Evolutionary conservation across 2,797 vertebrate species (phyloP).

Genomic region (Todus mexicanus): DNA sequence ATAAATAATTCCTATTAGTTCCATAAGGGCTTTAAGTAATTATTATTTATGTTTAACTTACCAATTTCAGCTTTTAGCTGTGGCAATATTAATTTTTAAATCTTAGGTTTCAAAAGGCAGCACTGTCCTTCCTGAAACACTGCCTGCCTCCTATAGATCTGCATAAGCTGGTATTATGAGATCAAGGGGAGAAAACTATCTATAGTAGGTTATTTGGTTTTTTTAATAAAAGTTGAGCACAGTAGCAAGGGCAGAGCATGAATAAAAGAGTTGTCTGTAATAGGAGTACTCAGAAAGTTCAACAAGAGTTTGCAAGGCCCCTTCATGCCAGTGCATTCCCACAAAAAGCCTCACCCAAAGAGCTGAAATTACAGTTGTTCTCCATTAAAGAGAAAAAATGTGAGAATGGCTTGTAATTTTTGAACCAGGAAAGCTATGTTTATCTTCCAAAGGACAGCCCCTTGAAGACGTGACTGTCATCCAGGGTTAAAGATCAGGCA

Average conservation of each 20-base stretch:
- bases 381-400: neutral
- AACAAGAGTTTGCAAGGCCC: neutral
- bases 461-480: neutral
- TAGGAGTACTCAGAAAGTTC: neutral
- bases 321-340: neutral
- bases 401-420: slow-evolving; percentile 23
- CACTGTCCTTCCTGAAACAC: neutral
- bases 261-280: neutral
- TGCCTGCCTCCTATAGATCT: neutral
- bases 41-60: neutral
- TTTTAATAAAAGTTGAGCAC: neutral
- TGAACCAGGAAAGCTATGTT: neutral
- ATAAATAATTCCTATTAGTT: neutral
- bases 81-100: neutral
- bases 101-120: neutral
- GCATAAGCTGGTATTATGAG: neutral
- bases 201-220: neutral
- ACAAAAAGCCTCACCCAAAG: neutral
- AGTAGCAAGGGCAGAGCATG: neutral
- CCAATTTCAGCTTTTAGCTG: neutral
- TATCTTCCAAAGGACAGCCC: neutral
- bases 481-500: slow-evolving; percentile 1
- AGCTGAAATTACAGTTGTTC: slow-evolving; percentile 24
- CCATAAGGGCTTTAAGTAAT: neutral
- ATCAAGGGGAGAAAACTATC: neutral